Evolutionary conservation across 1,140 invertebrate species (phyloP).

Genomic region (Euura saliciscinereae): DNA sequence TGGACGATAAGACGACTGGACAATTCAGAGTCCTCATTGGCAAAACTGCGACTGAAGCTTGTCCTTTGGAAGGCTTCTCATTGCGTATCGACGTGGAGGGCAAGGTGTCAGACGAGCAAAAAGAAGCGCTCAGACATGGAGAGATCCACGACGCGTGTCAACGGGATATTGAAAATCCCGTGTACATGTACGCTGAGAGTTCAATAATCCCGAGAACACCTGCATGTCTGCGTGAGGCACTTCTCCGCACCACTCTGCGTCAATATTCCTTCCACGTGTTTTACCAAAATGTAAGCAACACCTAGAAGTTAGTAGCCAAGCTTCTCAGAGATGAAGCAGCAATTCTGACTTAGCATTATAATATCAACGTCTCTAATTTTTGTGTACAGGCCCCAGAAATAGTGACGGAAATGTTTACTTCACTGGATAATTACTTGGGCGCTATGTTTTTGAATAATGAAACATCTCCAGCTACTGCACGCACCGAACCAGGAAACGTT

Average conservation of each 20-base stretch:
- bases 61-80: slow-evolving; percentile 31
- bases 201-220: slow-evolving; percentile 33
- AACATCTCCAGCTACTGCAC: slow-evolving; percentile 23
- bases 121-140: slow-evolving; percentile 27
- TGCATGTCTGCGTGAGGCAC: slow-evolving; percentile 34
- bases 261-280: slow-evolving; percentile 32
- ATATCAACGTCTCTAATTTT: too few relatives aligned
- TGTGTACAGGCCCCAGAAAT: background rate
- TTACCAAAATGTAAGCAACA: slow-evolving; percentile 35
- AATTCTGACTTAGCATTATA: background rate
- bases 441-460: background rate
- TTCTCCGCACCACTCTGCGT: slow-evolving; percentile 37
- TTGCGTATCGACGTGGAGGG: slow-evolving; percentile 32
- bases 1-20: slow-evolving; percentile 37
- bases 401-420: background rate
- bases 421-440: slow-evolving; percentile 15
- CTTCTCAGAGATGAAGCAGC: background rate
- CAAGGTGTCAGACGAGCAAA: slow-evolving; percentile 38
- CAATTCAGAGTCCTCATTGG: slow-evolving; percentile 42
- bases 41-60: slow-evolving; percentile 34
- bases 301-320: background rate
- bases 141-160: slow-evolving; percentile 26
- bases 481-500: slow-evolving; percentile 26
- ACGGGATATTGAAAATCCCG: slow-evolving; percentile 32
- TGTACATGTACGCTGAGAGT: slow-evolving; percentile 20